Base-by-base conservation (phyloP, 2,797 vertebrate species). In the Chromobotia macracanthus region DNA sequence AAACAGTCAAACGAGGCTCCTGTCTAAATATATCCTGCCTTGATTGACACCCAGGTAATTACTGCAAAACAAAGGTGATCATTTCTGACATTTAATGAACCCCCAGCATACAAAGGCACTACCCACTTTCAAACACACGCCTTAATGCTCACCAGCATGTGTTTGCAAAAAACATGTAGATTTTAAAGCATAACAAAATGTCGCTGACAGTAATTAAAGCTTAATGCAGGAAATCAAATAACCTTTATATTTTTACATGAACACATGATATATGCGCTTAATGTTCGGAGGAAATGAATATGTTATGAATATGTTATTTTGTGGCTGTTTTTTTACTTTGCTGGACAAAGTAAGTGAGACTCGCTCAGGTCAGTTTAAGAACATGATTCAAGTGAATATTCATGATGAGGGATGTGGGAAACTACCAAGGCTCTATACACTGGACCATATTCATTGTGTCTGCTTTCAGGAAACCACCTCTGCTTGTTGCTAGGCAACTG, bases 401-500 rank as follows among this genome's bases (percentile, higher is more conserved):
- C 35, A 64, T n/a, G 28, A 38, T n/a, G 50, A 38, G 50, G 66
- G 18, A 65, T 53, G 25, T 53, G 28, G 60, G 60, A 16, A 75
- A 75, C 46, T 56, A 76, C 50, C 3, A 4, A 25, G 9, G 35
- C 23, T 56, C 63, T 56, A 46, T 46, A 50, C 63, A 67, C 50
- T 56, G 50, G 46, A 21, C 18, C n/a, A 60, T 77, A n/a, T 67
- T 46, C 23, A 35, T 48, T 58, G 38, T 58, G 75, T 38, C 69
- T 51, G 66, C 44, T 70, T 55, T 70, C 50, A 56, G 75, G 75
- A 78, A 70, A 78, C 75, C 66, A 70, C 66, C 66, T 38, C 55
- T 51, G 44, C n/a, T 44, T 70, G 75, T 78, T 70, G 75, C 75
- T 70, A 78, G 56, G 75, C 75, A 78, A 78, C 75, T 61, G 56